A percentile compares a stretch with the other conserved stretches of the same genome.
Evolutionary conservation across 1,140 invertebrate species (phyloP).

Genomic region (Drosophila pandora): DNA sequence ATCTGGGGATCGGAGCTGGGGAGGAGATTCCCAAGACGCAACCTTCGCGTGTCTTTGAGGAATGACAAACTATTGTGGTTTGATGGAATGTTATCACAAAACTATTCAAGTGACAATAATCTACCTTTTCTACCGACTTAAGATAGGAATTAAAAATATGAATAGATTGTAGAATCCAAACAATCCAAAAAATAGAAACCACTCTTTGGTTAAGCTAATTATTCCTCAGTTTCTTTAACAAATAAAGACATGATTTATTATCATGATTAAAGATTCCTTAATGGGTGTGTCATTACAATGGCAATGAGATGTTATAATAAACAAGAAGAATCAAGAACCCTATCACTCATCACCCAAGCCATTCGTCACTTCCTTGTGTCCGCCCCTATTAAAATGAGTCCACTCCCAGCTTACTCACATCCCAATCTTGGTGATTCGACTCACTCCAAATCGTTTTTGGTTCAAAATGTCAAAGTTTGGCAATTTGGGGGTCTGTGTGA

Average conservation of each 20-base stretch:
- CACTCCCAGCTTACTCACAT: constrained; percentile 19
- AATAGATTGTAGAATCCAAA: no score
- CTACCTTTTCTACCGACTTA: no score
- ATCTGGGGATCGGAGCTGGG: constrained; percentile 3
- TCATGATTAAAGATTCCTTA: neutral
- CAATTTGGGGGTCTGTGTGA: constrained; percentile 36
- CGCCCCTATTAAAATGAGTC: neutral
- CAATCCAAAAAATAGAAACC: no score
- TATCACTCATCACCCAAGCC: neutral
- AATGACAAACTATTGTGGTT: constrained; percentile 16
- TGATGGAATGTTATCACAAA: constrained; percentile 38
- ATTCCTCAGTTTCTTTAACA: no score
- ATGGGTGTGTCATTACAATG: neutral
- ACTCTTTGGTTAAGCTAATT: no score
- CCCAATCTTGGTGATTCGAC: neutral
- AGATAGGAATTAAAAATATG: no score
- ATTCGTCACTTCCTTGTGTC: constrained; percentile 6
- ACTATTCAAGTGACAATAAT: neutral
- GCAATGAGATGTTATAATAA: neutral
- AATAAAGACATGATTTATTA: neutral
- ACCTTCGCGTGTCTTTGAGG: constrained; percentile 29
- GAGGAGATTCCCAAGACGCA: constrained; percentile 31
- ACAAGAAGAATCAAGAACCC: neutral
- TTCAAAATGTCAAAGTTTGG: constrained; percentile 66
- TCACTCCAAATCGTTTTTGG: neutral